Evolutionary conservation across 2,888 invertebrate genomes (phyloP).

Genomic region (Polydrusus tereticollis): DNA sequence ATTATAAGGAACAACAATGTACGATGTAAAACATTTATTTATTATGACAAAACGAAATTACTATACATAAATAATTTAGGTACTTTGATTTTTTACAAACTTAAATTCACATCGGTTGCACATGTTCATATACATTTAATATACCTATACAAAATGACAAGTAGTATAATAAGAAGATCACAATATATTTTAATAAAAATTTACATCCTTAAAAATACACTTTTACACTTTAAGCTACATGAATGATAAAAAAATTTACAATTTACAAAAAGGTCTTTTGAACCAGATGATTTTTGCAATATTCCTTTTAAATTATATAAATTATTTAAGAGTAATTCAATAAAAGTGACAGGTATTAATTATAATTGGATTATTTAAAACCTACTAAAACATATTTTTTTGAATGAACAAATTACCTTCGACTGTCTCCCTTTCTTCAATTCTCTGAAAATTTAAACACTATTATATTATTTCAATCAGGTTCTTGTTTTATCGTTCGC

Average conservation of each 20-base stretch:
- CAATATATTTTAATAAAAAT: constrained; percentile 47
- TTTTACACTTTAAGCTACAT: constrained; percentile 39
- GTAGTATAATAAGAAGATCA: constrained; percentile 50
- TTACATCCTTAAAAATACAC: constrained; percentile 46
- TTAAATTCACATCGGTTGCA: constrained; percentile 48
- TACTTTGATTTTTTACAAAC: constrained; percentile 55
- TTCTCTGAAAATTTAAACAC: too few relatives aligned
- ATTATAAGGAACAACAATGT: constrained; percentile 7
- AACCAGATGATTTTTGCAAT: constrained; percentile 5
- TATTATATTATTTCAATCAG: too few relatives aligned
- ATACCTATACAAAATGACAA: constrained; percentile 41
- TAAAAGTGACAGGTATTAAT: too few relatives aligned
- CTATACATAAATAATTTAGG: constrained; percentile 63
- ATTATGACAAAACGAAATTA: constrained; percentile 66
- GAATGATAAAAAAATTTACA: constrained; percentile 18
- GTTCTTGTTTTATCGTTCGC: too few relatives aligned
- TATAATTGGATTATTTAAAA: too few relatives aligned
- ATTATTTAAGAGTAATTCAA: constrained; percentile 27
- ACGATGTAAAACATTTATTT: constrained; percentile 65
- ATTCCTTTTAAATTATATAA: constrained; percentile 22
- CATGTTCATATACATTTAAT: constrained; percentile 48
- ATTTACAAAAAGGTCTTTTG: constrained; percentile 15
- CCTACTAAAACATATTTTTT: too few relatives aligned
- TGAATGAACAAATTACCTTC: too few relatives aligned
- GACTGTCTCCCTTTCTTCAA: too few relatives aligned